Evolutionary conservation across 1,140 invertebrate species (phyloP), one percentile per base, ranked within the genome.

Genomic region (Druon quercuslanigerum): DNA sequence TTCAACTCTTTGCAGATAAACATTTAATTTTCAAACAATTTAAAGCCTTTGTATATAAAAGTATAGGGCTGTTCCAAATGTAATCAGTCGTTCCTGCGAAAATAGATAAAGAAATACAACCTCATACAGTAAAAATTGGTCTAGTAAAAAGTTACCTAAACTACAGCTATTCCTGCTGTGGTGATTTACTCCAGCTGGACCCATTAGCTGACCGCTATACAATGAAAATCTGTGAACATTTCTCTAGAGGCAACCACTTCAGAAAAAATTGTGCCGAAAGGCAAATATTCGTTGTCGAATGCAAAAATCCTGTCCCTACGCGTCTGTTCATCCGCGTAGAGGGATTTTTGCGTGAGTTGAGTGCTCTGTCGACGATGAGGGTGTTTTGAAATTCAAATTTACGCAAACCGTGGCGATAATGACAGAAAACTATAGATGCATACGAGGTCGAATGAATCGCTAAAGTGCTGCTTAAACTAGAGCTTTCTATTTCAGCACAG

Each of bases 381-480:
- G 60, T 46, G 60, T 33, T 66, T 66, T 66, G 60, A 66, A 66
- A 66, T 66, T 66, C 60, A 66, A 66, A 66, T 66, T 66, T 66
- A 16, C 46, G 51, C 20, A 72, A 46, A 19, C 2, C 14, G 50
- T n/a, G 20, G 25, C 20, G 51, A 50, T n/a, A 60, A 52, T n/a
- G 70, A 66, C 19, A 9, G 33, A n/a, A 33, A n/a, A 54, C 20
- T 17, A 19, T 51, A 72, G 78, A 76, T 17, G 50, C 71, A 72
- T 51, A 50, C 51, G 51, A 73, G 74, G 81, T 83, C 81, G 83
- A 79, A 76, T 75, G 60, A 71, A 79, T 83, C 83, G 81, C 81
- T 85, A 83, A 85, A 85, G 79, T 25, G 57, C 6, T 16, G 12
- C 25, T 66, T 66, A 66, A 40, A 66, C 40, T 33, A 66, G 57